These are phyloP conservation scores for Pygathrix nemaeus DNA, from an alignment of 2,113 vertebrate species.

Conservation along the genomic window DNA sequence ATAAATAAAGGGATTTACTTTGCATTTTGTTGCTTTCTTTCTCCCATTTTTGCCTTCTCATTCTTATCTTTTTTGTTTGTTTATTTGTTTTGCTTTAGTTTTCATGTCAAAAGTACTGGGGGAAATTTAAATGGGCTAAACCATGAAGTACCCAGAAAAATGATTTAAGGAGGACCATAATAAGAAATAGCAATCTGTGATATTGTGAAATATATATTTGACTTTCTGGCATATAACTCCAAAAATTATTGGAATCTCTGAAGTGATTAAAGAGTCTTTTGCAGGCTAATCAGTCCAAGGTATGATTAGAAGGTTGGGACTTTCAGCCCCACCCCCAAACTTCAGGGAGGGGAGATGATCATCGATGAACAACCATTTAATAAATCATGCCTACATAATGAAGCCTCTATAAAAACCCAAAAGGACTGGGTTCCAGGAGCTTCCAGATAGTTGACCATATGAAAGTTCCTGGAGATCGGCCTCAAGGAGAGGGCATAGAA, in stretches of 20 bases:
- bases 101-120: neutral
- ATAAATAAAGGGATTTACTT: neutral
- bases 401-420: neutral
- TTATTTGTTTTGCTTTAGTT: neutral
- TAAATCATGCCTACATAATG: neutral
- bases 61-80: neutral
- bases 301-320: neutral
- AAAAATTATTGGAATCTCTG: neutral
- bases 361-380: neutral
- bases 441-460: neutral
- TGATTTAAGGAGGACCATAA: neutral
- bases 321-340: neutral
- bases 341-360: neutral
- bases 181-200: neutral
- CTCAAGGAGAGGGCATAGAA: neutral
- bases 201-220: neutral
- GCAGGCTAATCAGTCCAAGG: too few species aligned
- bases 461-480: neutral
- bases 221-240: neutral
- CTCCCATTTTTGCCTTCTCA: neutral
- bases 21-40: neutral
- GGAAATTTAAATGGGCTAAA: neutral
- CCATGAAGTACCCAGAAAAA: neutral
- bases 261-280: neutral
- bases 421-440: neutral